Base-by-base conservation (phyloP, 1,140 invertebrate species). In the Hyles euphorbiae region DNA sequence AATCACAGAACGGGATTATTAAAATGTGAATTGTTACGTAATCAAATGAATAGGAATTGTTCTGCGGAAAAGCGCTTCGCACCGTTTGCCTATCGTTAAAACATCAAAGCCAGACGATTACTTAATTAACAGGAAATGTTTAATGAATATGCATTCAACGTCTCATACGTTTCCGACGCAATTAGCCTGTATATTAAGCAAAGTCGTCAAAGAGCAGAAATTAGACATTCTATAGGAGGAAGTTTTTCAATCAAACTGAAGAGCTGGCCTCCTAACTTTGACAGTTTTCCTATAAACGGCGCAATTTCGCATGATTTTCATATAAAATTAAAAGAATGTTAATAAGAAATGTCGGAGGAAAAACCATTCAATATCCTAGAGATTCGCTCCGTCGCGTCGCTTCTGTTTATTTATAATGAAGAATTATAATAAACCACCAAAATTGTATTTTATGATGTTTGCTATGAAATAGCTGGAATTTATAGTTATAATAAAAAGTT, bases 401-500 rank as follows among this genome's bases (percentile, higher is more conserved):
- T 40, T 5, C 8, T 8, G 36, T 40, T 40, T 40, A 40, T 40
- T 40, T 40, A 5, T 40, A 5, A 40, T 40, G 8, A 5, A 40
- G 5, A 40, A 40, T 3, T 1, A 22, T 22, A 22, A 22, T 22
- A 22, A 22, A 2, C 22, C 22, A 22, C 2, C 22, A 22, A 22
- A 22, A 22, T 40, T 40, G 8, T 40, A 40, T 8, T 5, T 40
- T 40, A 40, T 40, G 8, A 40, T 40, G 36, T 40, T 40, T 40
- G 22, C 22, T 3, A 40, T 40, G 8, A 40, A 40, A 5, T 5
- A 40, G 5, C 36, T 8, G 2, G 8, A 40, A 5, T 2, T 11
- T 8, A 48, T 48, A 63, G 63, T 58, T 48, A 11, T 67, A 76
- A 66, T 62, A 69, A 64, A 70, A 76, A 78, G 60, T 78, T 75